Base-by-base conservation (phyloP, 2,113 vertebrate genomes). In the Brachirus orientalis region DNA sequence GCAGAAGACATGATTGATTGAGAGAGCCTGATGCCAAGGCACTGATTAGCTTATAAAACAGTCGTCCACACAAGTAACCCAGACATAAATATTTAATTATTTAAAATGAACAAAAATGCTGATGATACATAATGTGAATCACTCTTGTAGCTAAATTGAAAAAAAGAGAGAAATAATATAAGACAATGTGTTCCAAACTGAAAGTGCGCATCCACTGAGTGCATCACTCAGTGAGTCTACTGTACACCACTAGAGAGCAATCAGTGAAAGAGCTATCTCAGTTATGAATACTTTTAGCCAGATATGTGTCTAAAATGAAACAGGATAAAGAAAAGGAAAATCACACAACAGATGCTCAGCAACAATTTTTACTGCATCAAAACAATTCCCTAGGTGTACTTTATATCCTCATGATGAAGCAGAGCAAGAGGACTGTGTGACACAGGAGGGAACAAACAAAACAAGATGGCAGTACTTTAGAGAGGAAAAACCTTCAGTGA, bases 171-270 rank as follows among this genome's bases (percentile, higher is more conserved):
- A 35, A 67, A 43, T 59, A 59, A 57, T 10, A 54, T 36, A 1
- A 35, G 28, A 33, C 48, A 43, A 45, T 51, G 54, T 40, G 16
- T 55, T 54, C n/a, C 63, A 44, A 35, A 43, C 35, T 22, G 36
- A 68, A 4, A 51, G 43, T 40, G 46, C 22, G 38, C 36, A 51
- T 35, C n/a, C n/a, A n/a, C 19, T 45, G 71, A 62, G 52, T 54
- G 8, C 38, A 52, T 43, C 43, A 1, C 46, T 56, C 54, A 58
- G 3, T 7, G 54, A 63, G 12, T 58, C 48, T 28, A 7, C n/a
- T n/a, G n/a, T n/a, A n/a, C 44, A 54, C 63, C 48, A 52, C 62
- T 63, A 44, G 71, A 66, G 64, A 71, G 73, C 71, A 71, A 28
- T 10, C 56, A 71, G 72, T 74, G 52, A 69, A 54, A 53, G 52